These are phyloP conservation scores for Antedon bifida DNA, from an alignment of 35 echinoderm and acorn worm genomes.

Conservation along the genomic window DNA sequence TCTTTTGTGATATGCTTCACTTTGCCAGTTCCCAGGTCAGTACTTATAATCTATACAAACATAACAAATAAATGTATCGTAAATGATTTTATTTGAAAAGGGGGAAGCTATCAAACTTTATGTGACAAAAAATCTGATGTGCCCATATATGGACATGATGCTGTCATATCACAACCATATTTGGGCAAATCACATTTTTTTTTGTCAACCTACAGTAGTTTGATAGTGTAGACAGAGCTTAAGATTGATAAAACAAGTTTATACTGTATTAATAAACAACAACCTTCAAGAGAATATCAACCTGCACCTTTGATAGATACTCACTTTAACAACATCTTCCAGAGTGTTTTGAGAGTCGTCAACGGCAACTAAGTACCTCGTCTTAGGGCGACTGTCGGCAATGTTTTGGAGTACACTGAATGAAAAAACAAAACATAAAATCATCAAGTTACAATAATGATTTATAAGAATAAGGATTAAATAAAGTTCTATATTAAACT, in stretches of 20 bases:
- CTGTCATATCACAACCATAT: too few relatives aligned
- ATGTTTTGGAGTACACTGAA: slow-evolving; percentile 96
- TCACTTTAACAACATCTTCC: slow-evolving; percentile 90
- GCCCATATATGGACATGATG: too few relatives aligned
- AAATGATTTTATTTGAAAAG: neutral
- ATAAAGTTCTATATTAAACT: too few relatives aligned
- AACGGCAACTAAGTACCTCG: slow-evolving; percentile 89
- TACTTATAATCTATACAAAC: slow-evolving; percentile 44
- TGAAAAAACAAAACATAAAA: neutral
- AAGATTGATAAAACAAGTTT: too few relatives aligned
- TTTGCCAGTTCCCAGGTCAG: slow-evolving; percentile 75
- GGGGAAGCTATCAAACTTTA: too few relatives aligned
- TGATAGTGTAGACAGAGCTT: too few relatives aligned
- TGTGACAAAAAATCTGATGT: too few relatives aligned
- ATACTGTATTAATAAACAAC: too few relatives aligned
- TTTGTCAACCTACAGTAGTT: too few relatives aligned
- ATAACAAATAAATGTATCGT: neutral
- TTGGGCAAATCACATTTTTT: too few relatives aligned
- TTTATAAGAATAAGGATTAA: too few relatives aligned
- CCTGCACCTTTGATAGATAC: neutral
- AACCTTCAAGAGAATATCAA: neutral
- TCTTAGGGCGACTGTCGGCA: slow-evolving; percentile 93
- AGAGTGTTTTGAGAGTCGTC: slow-evolving; percentile 90
- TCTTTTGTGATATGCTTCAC: slow-evolving; percentile 94
- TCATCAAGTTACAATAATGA: neutral